phyloP scores from a whole-genome alignment of 1,140 invertebrate species.

The Drosophila nasuta region DNA sequence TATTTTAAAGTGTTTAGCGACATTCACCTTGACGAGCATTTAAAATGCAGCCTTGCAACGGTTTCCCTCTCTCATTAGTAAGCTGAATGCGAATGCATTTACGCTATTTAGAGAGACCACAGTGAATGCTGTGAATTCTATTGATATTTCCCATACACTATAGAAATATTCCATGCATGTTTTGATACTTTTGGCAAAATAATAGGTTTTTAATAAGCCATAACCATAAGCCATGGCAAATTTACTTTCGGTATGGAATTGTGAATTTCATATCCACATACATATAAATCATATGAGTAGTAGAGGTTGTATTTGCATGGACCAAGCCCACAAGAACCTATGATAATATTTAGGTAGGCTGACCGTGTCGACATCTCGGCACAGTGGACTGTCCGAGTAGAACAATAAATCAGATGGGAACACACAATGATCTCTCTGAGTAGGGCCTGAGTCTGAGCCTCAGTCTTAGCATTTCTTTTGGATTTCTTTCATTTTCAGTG shows the following conservation, averaged over 20 bases:
- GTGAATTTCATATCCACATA: conserved; percentile 25
- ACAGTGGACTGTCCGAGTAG: conserved; percentile 52
- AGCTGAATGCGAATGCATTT: conserved; percentile 26
- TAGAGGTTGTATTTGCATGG: conserved; percentile 62
- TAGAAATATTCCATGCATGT: conserved; percentile 50
- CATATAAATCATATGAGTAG: conserved; percentile 43
- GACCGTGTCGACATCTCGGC: conserved; percentile 61
- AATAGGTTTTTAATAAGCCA: conserved; percentile 73
- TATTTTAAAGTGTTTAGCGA: conserved; percentile 12
- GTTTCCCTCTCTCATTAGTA: conserved; percentile 13
- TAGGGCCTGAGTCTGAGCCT: not conserved
- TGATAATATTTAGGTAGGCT: conserved; percentile 79
- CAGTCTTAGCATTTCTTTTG: conserved; percentile 16
- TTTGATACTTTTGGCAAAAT: conserved; percentile 59
- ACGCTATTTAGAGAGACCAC: conserved; percentile 47
- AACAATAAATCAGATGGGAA: conserved; percentile 68
- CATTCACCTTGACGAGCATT: conserved; percentile 10
- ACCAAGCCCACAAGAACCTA: conserved; percentile 53
- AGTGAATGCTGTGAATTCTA: conserved; percentile 25
- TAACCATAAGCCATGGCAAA: conserved; percentile 51
- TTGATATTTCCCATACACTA: conserved; percentile 13
- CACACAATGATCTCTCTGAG: conserved; percentile 20
- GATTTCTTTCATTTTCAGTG: conserved; percentile 27
- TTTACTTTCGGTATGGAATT: conserved; percentile 27
- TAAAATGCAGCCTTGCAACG: conserved; percentile 23